Evolutionary conservation across 2,113 vertebrate genomes (phyloP), one percentile per base, ranked within the genome.

Genomic region (Epinephelus moara): DNA sequence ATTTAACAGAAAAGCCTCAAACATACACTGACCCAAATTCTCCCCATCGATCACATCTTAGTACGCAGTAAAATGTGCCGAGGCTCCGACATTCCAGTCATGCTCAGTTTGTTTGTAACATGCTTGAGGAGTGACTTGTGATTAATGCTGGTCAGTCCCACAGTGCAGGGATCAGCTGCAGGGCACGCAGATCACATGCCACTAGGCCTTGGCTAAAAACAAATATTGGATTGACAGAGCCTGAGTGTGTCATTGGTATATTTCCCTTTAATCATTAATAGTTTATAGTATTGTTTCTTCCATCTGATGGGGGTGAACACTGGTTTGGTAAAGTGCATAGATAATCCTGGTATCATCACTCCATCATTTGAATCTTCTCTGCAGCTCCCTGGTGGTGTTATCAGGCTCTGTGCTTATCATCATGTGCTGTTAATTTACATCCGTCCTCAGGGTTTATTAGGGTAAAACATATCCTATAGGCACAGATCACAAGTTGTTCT

Each of bases 401-500:
- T 55, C 27, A 33, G 11, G 42, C 42, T 45, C 42, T 83, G 13
- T 64, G 50, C 50, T 57, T 42, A 6, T n/a, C 57, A 50, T 71
- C 7, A 9, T 25, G 61, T 13, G 14, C 47, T 49, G 47, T 49
- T 47, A 50, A 75, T 33, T 52, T 40, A 53, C 42, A 55, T 85
- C 1, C 17, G 50, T 25, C 17, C 6, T 2, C 37, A 7, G 53
- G 27, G 9, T 61, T 82, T 69, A 33, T 71, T 50, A 55, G 45
- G 18, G 0, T 27, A 60, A 80, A 73, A 71, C 33, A 88, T 91
- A 78, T 87, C 80, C 85, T 80, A 84, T 78, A 79, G 86, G 83
- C 74, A 75, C 55, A 70, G 67, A 88, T 90, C 84, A 90, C 84
- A 88, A 79, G 91, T 71, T 64, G 2, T 19, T 81, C 71, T 84